These are phyloP conservation scores for Magallana ariakensis DNA, from an alignment of 1,140 invertebrate genomes.

Conservation along the genomic window DNA sequence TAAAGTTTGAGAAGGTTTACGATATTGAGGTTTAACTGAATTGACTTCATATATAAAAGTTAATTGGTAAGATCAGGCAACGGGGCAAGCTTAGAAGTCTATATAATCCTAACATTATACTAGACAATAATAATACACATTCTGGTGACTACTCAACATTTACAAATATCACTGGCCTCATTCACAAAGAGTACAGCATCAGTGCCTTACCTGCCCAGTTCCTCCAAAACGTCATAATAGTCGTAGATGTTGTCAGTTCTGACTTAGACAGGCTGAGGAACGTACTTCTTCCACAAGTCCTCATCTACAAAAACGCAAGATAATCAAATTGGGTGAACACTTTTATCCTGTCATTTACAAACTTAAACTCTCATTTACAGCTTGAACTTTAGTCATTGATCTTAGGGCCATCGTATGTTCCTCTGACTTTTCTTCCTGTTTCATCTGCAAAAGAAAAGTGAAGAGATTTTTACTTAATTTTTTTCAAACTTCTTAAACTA, in stretches of 20 bases:
- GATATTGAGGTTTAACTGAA: too few species aligned
- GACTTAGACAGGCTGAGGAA: constrained; percentile 97
- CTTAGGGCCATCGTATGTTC: constrained; percentile 90
- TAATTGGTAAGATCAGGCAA: too few species aligned
- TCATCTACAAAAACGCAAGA: constrained; percentile 85
- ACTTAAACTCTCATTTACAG: not conserved
- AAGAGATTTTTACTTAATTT: too few species aligned
- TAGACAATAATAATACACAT: too few species aligned
- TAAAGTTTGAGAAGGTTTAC: too few species aligned
- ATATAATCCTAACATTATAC: too few species aligned
- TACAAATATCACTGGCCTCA: too few species aligned
- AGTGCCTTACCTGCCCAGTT: constrained; percentile 91
- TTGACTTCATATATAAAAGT: too few species aligned
- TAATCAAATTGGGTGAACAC: not conserved
- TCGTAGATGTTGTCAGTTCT: constrained; percentile 97
- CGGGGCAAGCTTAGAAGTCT: too few species aligned
- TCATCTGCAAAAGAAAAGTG: constrained; percentile 83
- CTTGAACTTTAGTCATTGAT: constrained; percentile 87
- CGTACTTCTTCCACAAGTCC: constrained; percentile 97
- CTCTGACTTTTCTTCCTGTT: constrained; percentile 94
- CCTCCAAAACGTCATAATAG: constrained; percentile 98
- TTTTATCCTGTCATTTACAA: not conserved
- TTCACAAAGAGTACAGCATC: not conserved
- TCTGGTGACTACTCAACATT: too few species aligned
- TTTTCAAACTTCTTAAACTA: too few species aligned